Percentiles rank a stretch among this genome's conserved stretches.
phyloP scores from a whole-genome alignment of 1,140 invertebrate species.

The Phortica variegata region DNA sequence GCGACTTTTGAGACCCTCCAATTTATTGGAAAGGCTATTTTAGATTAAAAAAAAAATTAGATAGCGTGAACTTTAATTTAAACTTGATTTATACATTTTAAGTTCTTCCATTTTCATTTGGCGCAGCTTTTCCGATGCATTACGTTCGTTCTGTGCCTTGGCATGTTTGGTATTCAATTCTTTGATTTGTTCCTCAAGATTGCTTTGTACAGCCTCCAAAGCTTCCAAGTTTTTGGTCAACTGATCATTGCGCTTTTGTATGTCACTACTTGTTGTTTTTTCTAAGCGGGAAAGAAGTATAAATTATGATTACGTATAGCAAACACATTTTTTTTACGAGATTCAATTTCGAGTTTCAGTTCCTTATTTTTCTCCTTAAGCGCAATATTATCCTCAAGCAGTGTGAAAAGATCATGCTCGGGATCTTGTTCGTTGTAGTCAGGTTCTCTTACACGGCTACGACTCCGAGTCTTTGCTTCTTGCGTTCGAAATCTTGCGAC shows the following conservation, averaged over 20 bases:
- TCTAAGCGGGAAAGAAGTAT: conserved; percentile 18
- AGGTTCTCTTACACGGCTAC: conserved; percentile 46
- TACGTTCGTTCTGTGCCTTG: conserved; percentile 41
- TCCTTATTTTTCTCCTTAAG: conserved; percentile 53
- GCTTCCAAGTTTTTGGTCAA: conserved; percentile 30
- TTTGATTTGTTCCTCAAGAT: conserved; percentile 39
- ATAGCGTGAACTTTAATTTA: neutral
- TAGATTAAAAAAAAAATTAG: neutral
- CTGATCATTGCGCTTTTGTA: conserved; percentile 39
- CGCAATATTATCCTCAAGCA: conserved; percentile 53
- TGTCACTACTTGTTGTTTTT: conserved; percentile 41
- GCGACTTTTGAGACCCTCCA: conserved; percentile 36
- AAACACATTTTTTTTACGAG: conserved; percentile 28
- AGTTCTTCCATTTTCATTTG: conserved; percentile 54
- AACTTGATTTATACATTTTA: conserved; percentile 11
- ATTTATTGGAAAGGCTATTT: conserved; percentile 36
- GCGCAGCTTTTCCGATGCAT: conserved; percentile 47
- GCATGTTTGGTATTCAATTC: conserved; percentile 34
- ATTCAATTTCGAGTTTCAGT: conserved; percentile 44
- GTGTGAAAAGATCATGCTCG: conserved; percentile 50
- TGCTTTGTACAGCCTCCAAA: conserved; percentile 32
- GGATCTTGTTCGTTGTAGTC: conserved; percentile 54
- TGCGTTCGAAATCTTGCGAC: conserved; percentile 50
- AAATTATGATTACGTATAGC: neutral
- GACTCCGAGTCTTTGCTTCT: conserved; percentile 49